Conservation (phyloP, 2,113 vertebrate genomes). For the Nannospalax galili region DNA sequence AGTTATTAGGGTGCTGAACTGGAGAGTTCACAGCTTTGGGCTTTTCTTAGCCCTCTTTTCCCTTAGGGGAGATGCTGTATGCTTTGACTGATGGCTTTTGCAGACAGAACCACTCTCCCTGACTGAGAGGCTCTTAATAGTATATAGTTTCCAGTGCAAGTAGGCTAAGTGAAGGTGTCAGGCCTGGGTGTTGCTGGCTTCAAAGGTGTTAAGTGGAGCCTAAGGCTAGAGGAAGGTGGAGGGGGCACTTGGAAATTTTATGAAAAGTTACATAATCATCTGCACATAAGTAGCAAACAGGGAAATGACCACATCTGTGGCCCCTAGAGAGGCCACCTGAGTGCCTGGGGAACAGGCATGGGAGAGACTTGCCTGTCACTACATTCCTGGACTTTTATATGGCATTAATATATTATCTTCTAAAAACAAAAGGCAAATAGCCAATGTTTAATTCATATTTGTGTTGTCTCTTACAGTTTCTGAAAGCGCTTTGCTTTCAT, state of each 20-base stretch:
- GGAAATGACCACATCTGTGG: background rate
- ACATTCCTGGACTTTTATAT: background rate
- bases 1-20: background rate
- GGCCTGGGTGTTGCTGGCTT: background rate
- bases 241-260: background rate
- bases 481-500: background rate
- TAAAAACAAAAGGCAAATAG: background rate
- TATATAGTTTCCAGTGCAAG: background rate
- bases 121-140: background rate
- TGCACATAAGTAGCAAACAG: background rate
- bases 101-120: background rate
- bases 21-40: background rate
- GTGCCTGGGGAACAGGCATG: background rate
- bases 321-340: background rate
- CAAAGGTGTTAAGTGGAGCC: background rate
- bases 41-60: background rate
- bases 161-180: background rate
- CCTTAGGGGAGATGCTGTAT: background rate
- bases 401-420: background rate
- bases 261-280: background rate
- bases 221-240: background rate
- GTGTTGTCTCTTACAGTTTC: background rate
- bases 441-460: background rate
- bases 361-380: background rate
- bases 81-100: conserved; percentile 9